Evolutionary conservation across 2,797 vertebrate species (phyloP).

Genomic region (Gouania willdenowi): DNA sequence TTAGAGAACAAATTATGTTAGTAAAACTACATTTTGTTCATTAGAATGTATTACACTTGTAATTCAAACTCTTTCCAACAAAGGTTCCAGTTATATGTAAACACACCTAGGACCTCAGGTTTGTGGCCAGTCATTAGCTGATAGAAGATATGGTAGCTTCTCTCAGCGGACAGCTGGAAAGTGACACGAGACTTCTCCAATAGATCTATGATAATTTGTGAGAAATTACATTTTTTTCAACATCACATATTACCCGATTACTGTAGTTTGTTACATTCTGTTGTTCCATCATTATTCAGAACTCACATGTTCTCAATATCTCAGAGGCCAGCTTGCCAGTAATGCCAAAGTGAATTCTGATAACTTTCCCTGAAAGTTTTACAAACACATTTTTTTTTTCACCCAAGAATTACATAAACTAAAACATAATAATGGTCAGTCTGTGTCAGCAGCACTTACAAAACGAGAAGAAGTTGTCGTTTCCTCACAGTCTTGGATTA

Average conservation of each 20-base stretch:
- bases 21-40: not conserved
- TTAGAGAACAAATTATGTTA: conserved; percentile 50
- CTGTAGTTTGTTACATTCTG: not conserved
- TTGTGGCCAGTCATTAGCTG: conserved; percentile 86
- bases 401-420: not conserved
- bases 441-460: conserved; percentile 57
- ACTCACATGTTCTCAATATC: conserved; percentile 90
- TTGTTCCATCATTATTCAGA: too few relatives aligned
- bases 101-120: conserved; percentile 81
- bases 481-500: conserved; percentile 90
- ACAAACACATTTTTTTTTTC: too few relatives aligned
- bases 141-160: conserved; percentile 89
- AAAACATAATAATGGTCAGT: not conserved
- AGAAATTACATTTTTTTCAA: conserved; percentile 10
- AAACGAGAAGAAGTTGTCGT: conserved; percentile 91
- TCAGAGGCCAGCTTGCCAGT: conserved; percentile 86
- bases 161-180: conserved; percentile 84
- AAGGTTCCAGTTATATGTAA: too few relatives aligned
- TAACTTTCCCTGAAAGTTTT: conserved; percentile 90
- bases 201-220: conserved; percentile 67
- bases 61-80: too few relatives aligned
- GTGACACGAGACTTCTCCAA: conserved; percentile 86
- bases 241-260: too few relatives aligned
- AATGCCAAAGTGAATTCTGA: conserved; percentile 61
- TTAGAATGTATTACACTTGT: too few relatives aligned